Conservation (phyloP, 2,888 invertebrate species). For the Adineta ricciae region DNA sequence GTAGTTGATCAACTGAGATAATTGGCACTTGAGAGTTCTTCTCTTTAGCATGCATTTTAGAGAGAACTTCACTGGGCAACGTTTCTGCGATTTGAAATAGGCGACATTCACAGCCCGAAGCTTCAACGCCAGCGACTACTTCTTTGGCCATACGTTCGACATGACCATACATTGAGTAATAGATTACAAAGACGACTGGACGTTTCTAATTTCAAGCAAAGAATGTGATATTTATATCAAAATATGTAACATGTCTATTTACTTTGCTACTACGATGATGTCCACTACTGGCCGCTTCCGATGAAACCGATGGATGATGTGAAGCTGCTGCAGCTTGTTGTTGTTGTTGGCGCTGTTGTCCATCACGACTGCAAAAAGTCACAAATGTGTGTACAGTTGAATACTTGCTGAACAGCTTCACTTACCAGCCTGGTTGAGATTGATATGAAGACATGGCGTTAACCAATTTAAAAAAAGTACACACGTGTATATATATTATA, state of each 20-base stretch:
- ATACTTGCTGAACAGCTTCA: too few relatives aligned
- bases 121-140: conserved; percentile 24
- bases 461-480: too few relatives aligned
- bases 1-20: conserved; percentile 12
- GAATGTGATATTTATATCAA: background rate
- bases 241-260: background rate
- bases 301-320: too few relatives aligned
- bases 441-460: too few relatives aligned
- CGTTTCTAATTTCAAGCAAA: background rate
- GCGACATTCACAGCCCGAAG: conserved; percentile 20
- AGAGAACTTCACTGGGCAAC: conserved; percentile 28
- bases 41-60: conserved; percentile 27
- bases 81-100: conserved; percentile 30
- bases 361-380: too few relatives aligned
- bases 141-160: conserved; percentile 26
- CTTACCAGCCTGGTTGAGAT: too few relatives aligned
- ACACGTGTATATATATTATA: too few relatives aligned
- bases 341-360: too few relatives aligned
- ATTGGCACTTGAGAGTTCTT: conserved; percentile 19
- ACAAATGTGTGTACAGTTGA: too few relatives aligned
- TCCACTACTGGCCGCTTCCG: background rate
- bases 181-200: conserved; percentile 25
- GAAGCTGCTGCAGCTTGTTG: too few relatives aligned
- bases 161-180: conserved; percentile 33
- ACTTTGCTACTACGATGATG: background rate